Evolutionary conservation across 2,113 vertebrate genomes (phyloP).

Genomic region (Epinephelus lanceolatus): DNA sequence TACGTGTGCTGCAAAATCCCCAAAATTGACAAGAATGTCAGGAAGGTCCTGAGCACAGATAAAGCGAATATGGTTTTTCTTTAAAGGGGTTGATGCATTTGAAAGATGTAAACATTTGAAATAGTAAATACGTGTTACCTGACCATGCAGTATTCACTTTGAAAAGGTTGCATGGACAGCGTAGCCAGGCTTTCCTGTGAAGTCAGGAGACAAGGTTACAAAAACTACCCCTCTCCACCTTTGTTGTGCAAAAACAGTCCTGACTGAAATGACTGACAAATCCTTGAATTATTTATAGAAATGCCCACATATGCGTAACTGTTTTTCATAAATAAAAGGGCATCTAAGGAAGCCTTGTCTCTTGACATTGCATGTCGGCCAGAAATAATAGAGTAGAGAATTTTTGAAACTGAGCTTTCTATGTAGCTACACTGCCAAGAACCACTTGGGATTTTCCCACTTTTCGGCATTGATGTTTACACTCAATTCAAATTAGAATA

Average conservation of each 20-base stretch:
- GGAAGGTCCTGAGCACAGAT: conserved; percentile 35
- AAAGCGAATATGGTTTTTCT: conserved; percentile 12
- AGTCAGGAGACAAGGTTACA: conserved; percentile 81
- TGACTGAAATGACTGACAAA: conserved; percentile 53
- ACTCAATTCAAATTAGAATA: conserved; percentile 33
- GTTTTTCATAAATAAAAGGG: conserved; percentile 47
- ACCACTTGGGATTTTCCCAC: conserved; percentile 32
- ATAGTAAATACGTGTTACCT: conserved; percentile 45
- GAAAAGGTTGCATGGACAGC: conserved; percentile 72
- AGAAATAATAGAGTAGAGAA: conserved; percentile 31
- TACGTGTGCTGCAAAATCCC: conserved; percentile 15
- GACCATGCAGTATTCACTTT: conserved; percentile 63
- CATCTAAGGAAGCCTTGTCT: conserved; percentile 72
- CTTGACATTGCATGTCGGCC: conserved; percentile 69
- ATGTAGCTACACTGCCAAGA: conserved; percentile 43
- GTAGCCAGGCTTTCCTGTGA: conserved; percentile 62
- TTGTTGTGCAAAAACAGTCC: conserved; percentile 58
- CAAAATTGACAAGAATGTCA: conserved; percentile 50
- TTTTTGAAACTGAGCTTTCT: conserved; percentile 81
- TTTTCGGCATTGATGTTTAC: conserved; percentile 11
- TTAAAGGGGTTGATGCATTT: conserved; percentile 68
- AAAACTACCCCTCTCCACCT: conserved; percentile 39
- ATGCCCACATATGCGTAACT: conserved; percentile 43
- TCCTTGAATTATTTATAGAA: conserved; percentile 65
- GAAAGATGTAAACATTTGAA: conserved; percentile 67